Evolutionary conservation across 2,113 vertebrate species (phyloP).

Genomic region (Paedocypris sp.): DNA sequence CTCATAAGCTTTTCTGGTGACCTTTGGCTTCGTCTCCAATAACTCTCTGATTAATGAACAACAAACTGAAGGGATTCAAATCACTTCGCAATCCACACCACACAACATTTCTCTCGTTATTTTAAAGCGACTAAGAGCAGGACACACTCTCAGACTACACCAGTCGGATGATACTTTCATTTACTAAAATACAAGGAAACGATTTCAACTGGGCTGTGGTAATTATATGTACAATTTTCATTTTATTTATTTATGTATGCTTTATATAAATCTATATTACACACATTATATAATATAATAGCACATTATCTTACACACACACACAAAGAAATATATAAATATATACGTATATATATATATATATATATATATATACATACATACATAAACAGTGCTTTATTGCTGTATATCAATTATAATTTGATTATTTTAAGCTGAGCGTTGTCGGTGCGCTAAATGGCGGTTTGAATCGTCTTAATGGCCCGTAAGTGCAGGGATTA

Average conservation of each 20-base stretch:
- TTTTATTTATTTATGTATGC: not conserved
- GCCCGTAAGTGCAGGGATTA: constrained; percentile 46
- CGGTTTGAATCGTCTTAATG: constrained; percentile 39
- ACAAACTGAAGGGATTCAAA: constrained; percentile 78
- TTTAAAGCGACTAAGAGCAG: constrained; percentile 54
- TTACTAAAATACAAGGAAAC: not conserved
- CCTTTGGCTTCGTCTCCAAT: constrained; percentile 84
- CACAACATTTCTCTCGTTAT: constrained; percentile 58
- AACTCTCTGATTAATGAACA: constrained; percentile 99
- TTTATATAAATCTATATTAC: too few relatives aligned
- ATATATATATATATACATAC: too few relatives aligned
- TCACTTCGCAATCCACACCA: constrained; percentile 62
- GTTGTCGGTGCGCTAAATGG: too few relatives aligned
- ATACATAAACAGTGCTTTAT: too few relatives aligned
- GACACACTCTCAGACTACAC: too few relatives aligned
- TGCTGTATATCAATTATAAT: too few relatives aligned
- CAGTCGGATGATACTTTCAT: not conserved
- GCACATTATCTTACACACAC: too few relatives aligned
- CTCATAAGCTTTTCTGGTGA: constrained; percentile 95
- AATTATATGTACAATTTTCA: not conserved
- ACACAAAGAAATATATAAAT: too few relatives aligned
- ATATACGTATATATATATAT: too few relatives aligned
- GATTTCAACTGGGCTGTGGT: not conserved
- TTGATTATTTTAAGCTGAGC: too few relatives aligned
- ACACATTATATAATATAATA: too few relatives aligned